Evolutionary conservation across 2,797 vertebrate species (phyloP), one percentile per base, ranked within the genome.

Genomic region (Catharus ustulatus): DNA sequence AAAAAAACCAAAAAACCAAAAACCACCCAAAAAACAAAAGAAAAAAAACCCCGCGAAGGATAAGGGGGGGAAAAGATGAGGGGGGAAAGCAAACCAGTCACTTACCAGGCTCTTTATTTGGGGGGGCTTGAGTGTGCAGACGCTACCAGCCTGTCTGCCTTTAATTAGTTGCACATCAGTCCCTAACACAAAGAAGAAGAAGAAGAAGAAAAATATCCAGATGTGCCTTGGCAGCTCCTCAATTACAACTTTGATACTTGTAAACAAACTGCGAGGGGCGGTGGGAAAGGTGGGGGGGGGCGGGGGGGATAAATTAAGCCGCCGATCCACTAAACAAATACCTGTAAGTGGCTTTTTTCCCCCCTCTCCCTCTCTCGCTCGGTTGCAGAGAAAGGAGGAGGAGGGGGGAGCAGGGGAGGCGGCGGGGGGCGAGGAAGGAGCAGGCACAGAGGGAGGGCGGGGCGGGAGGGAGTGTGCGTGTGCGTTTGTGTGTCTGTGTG

Each of bases 91-190:
- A 97, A 97, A 98, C 97, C 97, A 97, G 98, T 98, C 98, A 99
- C 99, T 98, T 99, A 99, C 99, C 99, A 97, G 98, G 97, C 97
- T 98, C 98, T 98, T 97, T 97, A 97, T 97, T 97, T 97, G 95
- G 96, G 97, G 96, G 97, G 97, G 96, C 97, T 98, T 95, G 98
- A 98, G 98, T 93, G 96, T 98, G 98, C 98, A 98, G 98, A 98
- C 98, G 98, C 98, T 98, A 98, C 97, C 98, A 98, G 98, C 98
- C 98, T 97, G 98, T 97, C 98, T 97, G 98, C 97, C 98, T 98
- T 98, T 98, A 98, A 97, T 98, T 97, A 97, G 98, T 98, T 98
- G 98, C 98, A 98, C 99, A 99, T 99, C 97, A 98, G 97, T 97
- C 97, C 97, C 96, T 98, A 96, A 97, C 98, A 98, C 98, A 98